A percentile compares a stretch with the other conserved stretches of the same genome.
Evolutionary conservation across 2,888 invertebrate genomes (phyloP).

Genomic region (Netelia inedita): DNA sequence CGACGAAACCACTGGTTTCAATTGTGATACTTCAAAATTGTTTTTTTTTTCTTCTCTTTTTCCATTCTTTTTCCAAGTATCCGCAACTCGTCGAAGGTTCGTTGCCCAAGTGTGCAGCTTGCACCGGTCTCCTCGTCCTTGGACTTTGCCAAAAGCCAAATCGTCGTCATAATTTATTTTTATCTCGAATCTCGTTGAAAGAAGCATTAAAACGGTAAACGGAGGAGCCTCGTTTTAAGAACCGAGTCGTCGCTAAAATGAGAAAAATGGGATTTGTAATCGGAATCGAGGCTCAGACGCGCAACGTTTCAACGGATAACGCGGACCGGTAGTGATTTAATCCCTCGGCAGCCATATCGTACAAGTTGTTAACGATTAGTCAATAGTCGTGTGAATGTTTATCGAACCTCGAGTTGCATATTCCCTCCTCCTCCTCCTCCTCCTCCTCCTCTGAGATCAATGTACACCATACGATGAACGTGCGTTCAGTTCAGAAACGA

Average conservation of each 20-base stretch:
- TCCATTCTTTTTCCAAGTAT: constrained; percentile 1
- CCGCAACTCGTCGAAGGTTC: constrained; percentile 17
- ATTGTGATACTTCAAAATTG: background rate
- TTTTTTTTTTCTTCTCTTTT: constrained; percentile 7
- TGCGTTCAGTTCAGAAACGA: constrained; percentile 16
- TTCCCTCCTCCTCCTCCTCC: constrained; percentile 9
- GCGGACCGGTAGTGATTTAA: background rate
- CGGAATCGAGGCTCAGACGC: background rate
- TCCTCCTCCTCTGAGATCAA: constrained; percentile 6
- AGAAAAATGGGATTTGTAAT: background rate
- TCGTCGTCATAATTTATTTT: background rate
- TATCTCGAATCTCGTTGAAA: background rate
- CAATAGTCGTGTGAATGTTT: constrained; percentile 64
- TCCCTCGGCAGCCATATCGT: constrained; percentile 72
- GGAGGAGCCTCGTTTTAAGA: too few relatives aligned
- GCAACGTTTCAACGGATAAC: background rate
- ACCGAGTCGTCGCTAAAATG: background rate
- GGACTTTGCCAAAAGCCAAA: constrained; percentile 35
- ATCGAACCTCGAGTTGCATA: constrained; percentile 66
- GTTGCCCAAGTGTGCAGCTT: constrained; percentile 1
- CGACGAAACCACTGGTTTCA: constrained; percentile 31
- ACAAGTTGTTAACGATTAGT: constrained; percentile 69
- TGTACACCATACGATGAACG: constrained; percentile 22
- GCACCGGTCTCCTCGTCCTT: background rate
- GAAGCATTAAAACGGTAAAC: too few relatives aligned